A percentile compares a stretch with the other conserved stretches of the same genome.
phyloP scores from a whole-genome alignment of 2,797 vertebrate genomes.

The Aphelocoma californica region DNA sequence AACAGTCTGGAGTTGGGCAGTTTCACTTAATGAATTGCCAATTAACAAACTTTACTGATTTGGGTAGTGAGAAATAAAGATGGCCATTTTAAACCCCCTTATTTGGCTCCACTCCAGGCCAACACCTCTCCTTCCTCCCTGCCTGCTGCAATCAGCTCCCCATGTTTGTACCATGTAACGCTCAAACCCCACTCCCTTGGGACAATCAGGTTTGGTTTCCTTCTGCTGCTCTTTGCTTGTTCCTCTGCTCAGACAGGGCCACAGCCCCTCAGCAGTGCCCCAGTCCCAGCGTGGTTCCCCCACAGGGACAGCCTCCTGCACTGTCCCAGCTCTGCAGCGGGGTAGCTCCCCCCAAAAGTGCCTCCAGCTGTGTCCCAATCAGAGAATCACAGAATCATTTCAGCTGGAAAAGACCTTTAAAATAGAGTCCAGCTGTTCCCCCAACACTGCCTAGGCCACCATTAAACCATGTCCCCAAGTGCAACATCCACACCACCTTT shows the following conservation, averaged over 20 bases:
- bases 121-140: background rate
- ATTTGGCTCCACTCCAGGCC: background rate
- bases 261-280: background rate
- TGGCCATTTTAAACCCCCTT: background rate
- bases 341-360: background rate
- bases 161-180: rapidly evolving
- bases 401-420: background rate
- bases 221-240: background rate
- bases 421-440: background rate
- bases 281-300: background rate
- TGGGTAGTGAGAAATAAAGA: background rate
- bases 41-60: background rate
- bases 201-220: background rate
- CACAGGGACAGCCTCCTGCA: rapidly evolving
- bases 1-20: background rate
- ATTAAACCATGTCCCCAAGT: background rate
- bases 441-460: background rate
- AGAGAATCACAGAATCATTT: background rate
- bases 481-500: background rate
- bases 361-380: background rate
- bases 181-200: too few species aligned
- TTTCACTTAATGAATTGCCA: background rate
- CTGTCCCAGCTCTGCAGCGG: background rate
- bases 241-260: background rate
- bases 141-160: background rate